These are phyloP conservation scores for Trachythela sp. DNA, from an alignment of 64 coral and sea anemone species.

Conservation along the genomic window DNA sequence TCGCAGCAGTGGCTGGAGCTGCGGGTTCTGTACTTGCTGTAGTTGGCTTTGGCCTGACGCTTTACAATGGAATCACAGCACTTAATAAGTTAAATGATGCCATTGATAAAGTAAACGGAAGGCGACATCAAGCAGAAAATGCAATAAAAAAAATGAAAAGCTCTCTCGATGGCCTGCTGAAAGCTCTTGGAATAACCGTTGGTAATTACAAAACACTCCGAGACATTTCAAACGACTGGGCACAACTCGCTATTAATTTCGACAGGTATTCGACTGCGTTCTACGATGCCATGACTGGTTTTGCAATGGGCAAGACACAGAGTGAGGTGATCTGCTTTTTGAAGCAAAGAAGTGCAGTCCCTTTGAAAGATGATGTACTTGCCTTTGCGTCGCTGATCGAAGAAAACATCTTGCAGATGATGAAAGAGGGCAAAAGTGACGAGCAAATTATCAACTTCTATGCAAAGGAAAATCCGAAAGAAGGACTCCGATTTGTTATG, in stretches of 20 bases:
- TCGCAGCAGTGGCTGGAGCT: slow-evolving; percentile 51
- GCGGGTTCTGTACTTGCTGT: slow-evolving; percentile 47
- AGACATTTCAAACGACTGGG: slow-evolving; percentile 65
- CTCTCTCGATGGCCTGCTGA: slow-evolving; percentile 49
- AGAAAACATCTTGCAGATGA: slow-evolving; percentile 60
- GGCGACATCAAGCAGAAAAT: slow-evolving; percentile 41
- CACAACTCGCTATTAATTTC: slow-evolving; percentile 54
- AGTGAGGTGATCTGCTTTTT: slow-evolving; percentile 28
- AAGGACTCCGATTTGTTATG: slow-evolving; percentile 69
- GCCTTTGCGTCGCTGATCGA: slow-evolving; percentile 52
- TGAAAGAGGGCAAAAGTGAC: slow-evolving; percentile 56
- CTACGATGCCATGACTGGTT: slow-evolving; percentile 56
- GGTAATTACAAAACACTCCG: slow-evolving; percentile 53
- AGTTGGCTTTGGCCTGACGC: slow-evolving; percentile 59
- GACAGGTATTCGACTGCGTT: slow-evolving; percentile 59
- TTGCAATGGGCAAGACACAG: slow-evolving; percentile 49
- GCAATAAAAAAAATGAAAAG: slow-evolving; percentile 57
- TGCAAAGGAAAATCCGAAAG: slow-evolving; percentile 61
- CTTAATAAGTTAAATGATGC: slow-evolving; percentile 54
- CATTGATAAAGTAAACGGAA: slow-evolving; percentile 64
- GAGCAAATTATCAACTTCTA: slow-evolving; percentile 63
- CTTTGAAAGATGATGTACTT: slow-evolving; percentile 51
- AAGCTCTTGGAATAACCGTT: slow-evolving; percentile 28
- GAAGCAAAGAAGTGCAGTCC: slow-evolving; percentile 4
- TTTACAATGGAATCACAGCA: slow-evolving; percentile 57